Evolutionary conservation across 2,797 vertebrate genomes (phyloP), one percentile per base, ranked within the genome.

Genomic region (Amblyopsis hoosieri): DNA sequence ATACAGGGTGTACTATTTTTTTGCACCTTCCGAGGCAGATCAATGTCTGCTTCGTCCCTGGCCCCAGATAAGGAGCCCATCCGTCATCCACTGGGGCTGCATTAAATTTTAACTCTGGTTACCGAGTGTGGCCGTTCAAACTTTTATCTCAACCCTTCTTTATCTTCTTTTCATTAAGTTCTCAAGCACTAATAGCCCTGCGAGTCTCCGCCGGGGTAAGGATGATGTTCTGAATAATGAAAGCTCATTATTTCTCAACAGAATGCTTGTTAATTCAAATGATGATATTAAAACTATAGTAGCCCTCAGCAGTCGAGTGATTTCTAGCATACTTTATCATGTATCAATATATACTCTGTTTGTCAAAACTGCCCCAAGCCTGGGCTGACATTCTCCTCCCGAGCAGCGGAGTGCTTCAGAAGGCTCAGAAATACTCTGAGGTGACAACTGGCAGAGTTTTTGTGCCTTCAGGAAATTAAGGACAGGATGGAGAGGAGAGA

Each of bases 191-290:
- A 98, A 99, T 98, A 96, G 96, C 95, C 96, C 94, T 95, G 95
- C 95, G 94, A 91, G 89, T 89, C 89, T 90, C 94, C 96, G 95
- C 94, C 92, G 87, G 95, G 95, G 95, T 98, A 97, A 98, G 96
- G 97, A 97, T 99, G 97, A 98, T 97, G 96, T 97, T 96, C 96
- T 97, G 97, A 99, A 98, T 99, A 98, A 99, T 99, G 97, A 97
- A 99, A 96, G 96, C 96, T 99, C 97, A 99, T 99, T 99, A 99
- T 98, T 99, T 96, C 97, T 98, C 96, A 94, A 94, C 97, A 97
- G 97, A 99, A 99, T 98, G 97, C 97, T 98, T 99, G 97, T 99
- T 99, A 99, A 99, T 99, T 99, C 97, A 99, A 99, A 99, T 99
- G 97, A 99, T 98, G 97, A 97, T 99, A 99, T 99, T 99, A 99